phyloP scores from a whole-genome alignment of 1,140 invertebrate genomes.

The Zaprionus africanus region DNA sequence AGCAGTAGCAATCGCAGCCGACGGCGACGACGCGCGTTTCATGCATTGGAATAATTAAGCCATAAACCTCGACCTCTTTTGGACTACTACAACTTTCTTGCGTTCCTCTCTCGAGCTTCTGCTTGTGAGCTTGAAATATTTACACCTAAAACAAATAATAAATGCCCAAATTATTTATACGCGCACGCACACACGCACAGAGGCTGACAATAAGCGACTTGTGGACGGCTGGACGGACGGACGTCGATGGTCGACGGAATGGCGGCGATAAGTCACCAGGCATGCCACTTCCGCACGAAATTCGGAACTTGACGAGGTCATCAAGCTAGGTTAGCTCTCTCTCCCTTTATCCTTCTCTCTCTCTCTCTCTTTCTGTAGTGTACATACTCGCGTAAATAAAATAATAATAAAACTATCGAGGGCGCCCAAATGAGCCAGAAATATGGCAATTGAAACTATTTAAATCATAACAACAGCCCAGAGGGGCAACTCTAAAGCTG shows the following conservation, averaged over 20 bases:
- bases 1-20: background rate
- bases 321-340: background rate
- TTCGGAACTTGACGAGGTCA: constrained; percentile 18
- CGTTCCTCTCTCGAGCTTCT: constrained; percentile 18
- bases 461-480: constrained; percentile 60
- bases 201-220: constrained; percentile 6
- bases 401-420: constrained; percentile 66
- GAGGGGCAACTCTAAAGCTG: constrained; percentile 15
- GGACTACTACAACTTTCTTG: constrained; percentile 42
- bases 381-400: constrained; percentile 27
- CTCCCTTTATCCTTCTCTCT: background rate
- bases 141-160: constrained; percentile 80
- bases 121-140: constrained; percentile 81
- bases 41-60: constrained; percentile 81
- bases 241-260: constrained; percentile 50
- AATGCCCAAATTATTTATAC: constrained; percentile 79
- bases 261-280: constrained; percentile 78
- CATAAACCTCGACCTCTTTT: constrained; percentile 81
- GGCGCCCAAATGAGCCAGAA: constrained; percentile 44
- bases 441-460: constrained; percentile 70
- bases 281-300: constrained; percentile 72
- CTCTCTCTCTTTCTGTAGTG: background rate
- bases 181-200: constrained; percentile 51
- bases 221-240: background rate
- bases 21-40: constrained; percentile 50